Base-by-base conservation (phyloP, 2,113 vertebrate species). In the Nerophis lumbriciformis region DNA sequence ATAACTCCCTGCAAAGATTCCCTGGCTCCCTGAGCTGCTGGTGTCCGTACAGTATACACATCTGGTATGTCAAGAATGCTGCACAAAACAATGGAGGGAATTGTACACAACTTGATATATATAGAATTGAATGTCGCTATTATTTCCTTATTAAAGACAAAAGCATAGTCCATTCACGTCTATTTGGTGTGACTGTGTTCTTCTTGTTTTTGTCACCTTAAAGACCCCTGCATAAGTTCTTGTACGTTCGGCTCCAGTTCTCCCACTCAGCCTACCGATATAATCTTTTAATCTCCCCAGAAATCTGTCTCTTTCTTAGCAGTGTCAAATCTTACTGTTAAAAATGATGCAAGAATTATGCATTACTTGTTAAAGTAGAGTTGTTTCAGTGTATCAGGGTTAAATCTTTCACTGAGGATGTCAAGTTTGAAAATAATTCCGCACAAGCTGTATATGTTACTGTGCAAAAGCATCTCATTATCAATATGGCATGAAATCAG, bases 271-370 rank as follows among this genome's bases (percentile, higher is more conserved):
- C 59, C 57, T 57, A 59, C 16, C 14, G 7, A 64, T 15, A 72
- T 78, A 79, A 79, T 77, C 67, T 57, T 69, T 66, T 69, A 79
- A 83, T 83, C 74, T 58, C 55, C 16, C 3, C 15, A 70, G 42
- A 79, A 68, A 74, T 71, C 56, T 52, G 59, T 38, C 49, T 59
- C 50, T 49, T 8, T 61, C 51, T 66, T 42, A 48, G 50, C 15
- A 44, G 56, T 64, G 50, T 42, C 35, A 16, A 36, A 45, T 14
- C 12, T 42, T 56, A 48, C 56, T 63, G 74, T 19, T 16, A 8
- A 53, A 73, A 71, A 59, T 48, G 11, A 39, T 49, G 9, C 39
- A 62, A 58, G 44, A 9, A 9, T 3, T 42, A 42, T 8, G 39
- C 39, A 42, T 42, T 42, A 42, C 39, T 42, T 42, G 39, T 9